Evolutionary conservation across 2,113 vertebrate genomes (phyloP).

Genomic region (Cyrtonyx montezumae): DNA sequence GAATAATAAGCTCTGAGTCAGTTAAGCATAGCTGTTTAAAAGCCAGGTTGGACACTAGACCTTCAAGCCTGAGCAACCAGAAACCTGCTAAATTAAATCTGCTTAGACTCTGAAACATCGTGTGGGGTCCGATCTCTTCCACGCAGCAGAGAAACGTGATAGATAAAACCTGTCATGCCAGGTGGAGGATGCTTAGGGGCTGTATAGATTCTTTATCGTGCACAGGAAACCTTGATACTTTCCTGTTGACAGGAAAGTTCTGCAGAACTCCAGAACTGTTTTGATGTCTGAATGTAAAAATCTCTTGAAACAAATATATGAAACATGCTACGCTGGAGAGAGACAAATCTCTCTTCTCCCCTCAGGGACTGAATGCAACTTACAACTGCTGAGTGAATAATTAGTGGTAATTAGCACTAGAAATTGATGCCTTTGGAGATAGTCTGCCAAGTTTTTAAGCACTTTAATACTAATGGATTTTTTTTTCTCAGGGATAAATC

Average conservation of each 20-base stretch:
- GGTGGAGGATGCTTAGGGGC: neutral
- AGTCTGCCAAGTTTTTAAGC: conserved; percentile 82
- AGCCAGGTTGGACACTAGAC: neutral
- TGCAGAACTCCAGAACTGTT: neutral
- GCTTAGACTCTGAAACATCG: accelerated
- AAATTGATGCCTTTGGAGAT: conserved; percentile 83
- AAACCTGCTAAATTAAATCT: neutral
- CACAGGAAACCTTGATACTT: neutral
- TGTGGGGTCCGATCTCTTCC: neutral
- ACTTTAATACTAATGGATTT: conserved; percentile 82
- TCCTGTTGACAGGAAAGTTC: neutral
- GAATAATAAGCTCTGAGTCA: neutral
- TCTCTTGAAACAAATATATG: conserved; percentile 57
- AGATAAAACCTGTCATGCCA: neutral
- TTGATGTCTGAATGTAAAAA: conserved; percentile 21
- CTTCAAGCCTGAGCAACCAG: neutral
- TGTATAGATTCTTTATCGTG: accelerated
- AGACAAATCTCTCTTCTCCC: conserved; percentile 72
- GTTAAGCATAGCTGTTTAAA: neutral
- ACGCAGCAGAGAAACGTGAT: accelerated
- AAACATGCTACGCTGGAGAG: conserved; percentile 26
- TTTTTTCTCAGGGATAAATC: conserved; percentile 76
- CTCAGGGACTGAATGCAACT: conserved; percentile 72
- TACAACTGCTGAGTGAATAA: conserved; percentile 82
- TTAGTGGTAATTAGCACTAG: conserved; percentile 81